These are phyloP conservation scores for Belgica antarctica DNA, from an alignment of 2,888 invertebrate species.

Conservation along the genomic window DNA sequence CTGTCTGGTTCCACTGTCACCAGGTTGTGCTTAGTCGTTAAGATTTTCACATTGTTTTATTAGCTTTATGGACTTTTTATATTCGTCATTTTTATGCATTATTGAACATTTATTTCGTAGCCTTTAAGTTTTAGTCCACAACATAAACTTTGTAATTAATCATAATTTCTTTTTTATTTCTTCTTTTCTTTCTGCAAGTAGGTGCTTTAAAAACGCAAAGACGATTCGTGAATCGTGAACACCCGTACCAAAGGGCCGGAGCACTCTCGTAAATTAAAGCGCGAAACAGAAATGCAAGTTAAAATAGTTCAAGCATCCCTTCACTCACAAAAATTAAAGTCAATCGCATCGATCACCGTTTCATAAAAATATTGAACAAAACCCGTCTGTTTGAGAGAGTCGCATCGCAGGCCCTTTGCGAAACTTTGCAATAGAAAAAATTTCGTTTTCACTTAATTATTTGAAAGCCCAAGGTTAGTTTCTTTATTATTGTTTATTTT, in stretches of 20 bases:
- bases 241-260: constrained; percentile 96
- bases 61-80: constrained; percentile 2
- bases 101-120: constrained; percentile 9
- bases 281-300: constrained; percentile 11
- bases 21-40: no score
- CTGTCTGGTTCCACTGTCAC: no score
- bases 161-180: constrained; percentile 46
- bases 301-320: neutral
- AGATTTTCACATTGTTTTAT: no score
- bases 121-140: constrained; percentile 35
- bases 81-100: constrained; percentile 3
- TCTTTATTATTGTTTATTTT: constrained; percentile 31
- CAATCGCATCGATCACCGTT: neutral
- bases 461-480: constrained; percentile 44
- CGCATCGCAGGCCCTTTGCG: neutral
- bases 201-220: constrained; percentile 65
- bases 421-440: neutral
- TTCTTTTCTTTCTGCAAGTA: constrained; percentile 49
- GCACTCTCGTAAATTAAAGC: constrained; percentile 64
- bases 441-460: neutral
- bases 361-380: constrained; percentile 17
- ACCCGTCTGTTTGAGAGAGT: constrained; percentile 11
- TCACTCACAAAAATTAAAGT: neutral
- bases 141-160: no score
- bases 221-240: constrained; percentile 84